phyloP scores from a whole-genome alignment of 2,888 invertebrate species.

The Phanerotoma sp. region DNA sequence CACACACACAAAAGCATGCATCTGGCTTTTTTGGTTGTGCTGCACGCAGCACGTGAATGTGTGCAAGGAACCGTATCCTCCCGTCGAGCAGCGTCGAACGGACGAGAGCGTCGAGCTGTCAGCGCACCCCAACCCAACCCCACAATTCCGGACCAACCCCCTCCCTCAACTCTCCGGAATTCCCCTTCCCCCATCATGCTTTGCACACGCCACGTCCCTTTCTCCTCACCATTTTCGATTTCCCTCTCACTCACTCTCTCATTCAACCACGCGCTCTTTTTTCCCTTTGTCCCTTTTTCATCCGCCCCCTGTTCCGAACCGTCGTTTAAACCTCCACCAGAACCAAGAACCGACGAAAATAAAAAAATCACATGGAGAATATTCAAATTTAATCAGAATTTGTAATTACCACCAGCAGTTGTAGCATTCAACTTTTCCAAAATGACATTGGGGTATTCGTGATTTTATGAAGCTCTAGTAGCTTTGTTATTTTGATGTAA shows the following conservation, averaged over 20 bases:
- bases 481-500: too few species aligned
- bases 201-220: constrained; percentile 36
- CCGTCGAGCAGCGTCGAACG: constrained; percentile 47
- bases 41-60: constrained; percentile 48
- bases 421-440: background rate
- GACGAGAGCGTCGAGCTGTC: constrained; percentile 57
- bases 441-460: too few species aligned
- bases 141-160: constrained; percentile 44
- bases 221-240: constrained; percentile 25
- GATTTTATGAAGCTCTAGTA: too few species aligned
- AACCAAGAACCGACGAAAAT: too few species aligned
- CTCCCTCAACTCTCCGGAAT: constrained; percentile 37
- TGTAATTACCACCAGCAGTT: background rate
- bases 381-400: background rate
- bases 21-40: constrained; percentile 12
- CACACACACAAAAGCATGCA: constrained; percentile 12
- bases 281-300: constrained; percentile 20
- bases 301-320: constrained; percentile 6
- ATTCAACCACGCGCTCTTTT: constrained; percentile 5
- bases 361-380: background rate
- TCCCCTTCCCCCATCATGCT: constrained; percentile 20
- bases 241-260: constrained; percentile 13
- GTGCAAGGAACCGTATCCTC: constrained; percentile 57
- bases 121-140: constrained; percentile 56
- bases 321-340: too few species aligned